Conservation (phyloP, 2,797 vertebrate species). For the Pseudotriccus pelzelni region DNA sequence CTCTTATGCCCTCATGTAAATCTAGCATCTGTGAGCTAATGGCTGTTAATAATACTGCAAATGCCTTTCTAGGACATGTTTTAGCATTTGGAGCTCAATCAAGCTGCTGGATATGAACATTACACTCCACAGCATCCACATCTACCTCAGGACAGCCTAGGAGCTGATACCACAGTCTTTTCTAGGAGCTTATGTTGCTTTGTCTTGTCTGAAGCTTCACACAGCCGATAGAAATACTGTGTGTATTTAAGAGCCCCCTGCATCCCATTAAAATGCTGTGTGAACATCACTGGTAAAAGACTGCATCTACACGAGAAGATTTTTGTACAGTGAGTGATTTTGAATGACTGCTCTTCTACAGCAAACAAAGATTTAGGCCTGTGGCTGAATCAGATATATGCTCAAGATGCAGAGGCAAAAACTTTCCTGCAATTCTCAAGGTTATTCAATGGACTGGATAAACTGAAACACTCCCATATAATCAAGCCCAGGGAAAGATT, state of each 20-base stretch:
- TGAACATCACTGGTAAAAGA: background rate
- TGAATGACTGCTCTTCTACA: constrained; percentile 43
- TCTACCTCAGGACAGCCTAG: background rate
- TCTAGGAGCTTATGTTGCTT: background rate
- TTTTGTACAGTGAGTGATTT: constrained; percentile 34
- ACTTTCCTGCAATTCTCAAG: background rate
- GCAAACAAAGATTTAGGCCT: constrained; percentile 35
- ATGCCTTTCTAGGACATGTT: constrained; percentile 49
- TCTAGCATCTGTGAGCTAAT: constrained; percentile 53
- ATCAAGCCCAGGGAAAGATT: background rate
- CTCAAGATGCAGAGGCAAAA: constrained; percentile 4
- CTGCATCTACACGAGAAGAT: constrained; percentile 9
- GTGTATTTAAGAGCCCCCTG: background rate
- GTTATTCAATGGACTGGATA: constrained; percentile 1
- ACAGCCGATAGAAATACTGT: background rate
- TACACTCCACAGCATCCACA: background rate
- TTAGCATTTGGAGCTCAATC: constrained; percentile 29
- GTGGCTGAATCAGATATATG: background rate
- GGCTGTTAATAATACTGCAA: constrained; percentile 40
- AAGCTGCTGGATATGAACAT: constrained; percentile 41
- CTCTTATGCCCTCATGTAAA: constrained; percentile 32
- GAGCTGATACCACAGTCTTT: background rate
- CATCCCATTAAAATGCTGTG: constrained; percentile 18
- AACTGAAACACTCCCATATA: background rate
- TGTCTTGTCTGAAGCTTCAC: constrained; percentile 6